These are phyloP conservation scores for human (Homo sapiens) DNA, from an alignment of 2,113 vertebrate genomes.

Conservation along the genomic window DNA sequence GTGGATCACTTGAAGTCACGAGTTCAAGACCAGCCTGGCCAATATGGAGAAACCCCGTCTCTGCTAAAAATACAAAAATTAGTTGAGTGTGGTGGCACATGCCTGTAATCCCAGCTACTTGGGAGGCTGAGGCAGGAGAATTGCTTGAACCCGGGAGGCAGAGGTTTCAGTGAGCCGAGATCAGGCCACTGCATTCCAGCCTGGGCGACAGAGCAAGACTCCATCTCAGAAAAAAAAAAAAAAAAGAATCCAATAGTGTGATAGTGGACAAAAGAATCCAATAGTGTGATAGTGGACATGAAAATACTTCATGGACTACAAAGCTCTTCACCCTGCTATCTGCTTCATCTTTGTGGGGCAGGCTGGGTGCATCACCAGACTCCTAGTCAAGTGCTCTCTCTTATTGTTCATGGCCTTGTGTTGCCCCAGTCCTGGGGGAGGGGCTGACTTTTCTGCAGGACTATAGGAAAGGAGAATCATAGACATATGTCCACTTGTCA, in stretches of 20 bases:
- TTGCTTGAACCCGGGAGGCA: not conserved
- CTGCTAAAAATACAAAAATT: no score
- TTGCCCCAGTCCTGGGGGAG: not conserved
- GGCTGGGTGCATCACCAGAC: not conserved
- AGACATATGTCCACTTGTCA: not conserved
- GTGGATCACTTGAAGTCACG: no score
- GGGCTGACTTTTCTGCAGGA: not conserved
- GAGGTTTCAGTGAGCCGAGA: not conserved
- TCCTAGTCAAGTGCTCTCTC: not conserved
- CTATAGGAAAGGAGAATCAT: not conserved
- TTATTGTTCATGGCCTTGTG: not conserved
- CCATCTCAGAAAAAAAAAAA: not conserved
- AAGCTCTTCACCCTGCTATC: not conserved
- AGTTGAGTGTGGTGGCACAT: no score
- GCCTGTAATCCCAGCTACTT: no score
- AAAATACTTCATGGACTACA: not conserved
- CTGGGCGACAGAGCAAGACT: not conserved
- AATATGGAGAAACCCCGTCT: no score
- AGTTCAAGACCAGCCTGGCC: no score
- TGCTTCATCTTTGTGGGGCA: not conserved
- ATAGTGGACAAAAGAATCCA: not conserved
- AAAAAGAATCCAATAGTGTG: not conserved
- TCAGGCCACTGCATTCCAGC: not conserved
- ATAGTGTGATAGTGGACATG: rapidly evolving
- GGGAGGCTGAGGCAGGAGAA: not conserved